These are phyloP conservation scores for Cetoscarus ocellatus DNA, from an alignment of 2,797 vertebrate genomes.

Conservation along the genomic window DNA sequence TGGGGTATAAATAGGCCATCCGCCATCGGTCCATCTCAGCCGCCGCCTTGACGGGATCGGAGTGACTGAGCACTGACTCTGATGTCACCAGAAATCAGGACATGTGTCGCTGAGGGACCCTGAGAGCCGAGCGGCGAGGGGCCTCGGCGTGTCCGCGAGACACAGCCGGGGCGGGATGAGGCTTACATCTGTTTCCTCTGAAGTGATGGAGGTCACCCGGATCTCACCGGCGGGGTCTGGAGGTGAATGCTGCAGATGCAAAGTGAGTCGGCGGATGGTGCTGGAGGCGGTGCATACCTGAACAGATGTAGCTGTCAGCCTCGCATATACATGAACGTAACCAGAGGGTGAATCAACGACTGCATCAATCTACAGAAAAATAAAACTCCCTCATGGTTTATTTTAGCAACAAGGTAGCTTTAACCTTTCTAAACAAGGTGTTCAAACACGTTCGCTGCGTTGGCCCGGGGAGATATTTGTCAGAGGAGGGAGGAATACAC, in stretches of 20 bases:
- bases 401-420: conserved; percentile 44
- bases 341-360: conserved; percentile 45
- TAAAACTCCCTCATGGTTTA: conserved; percentile 12
- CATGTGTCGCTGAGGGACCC: conserved; percentile 64
- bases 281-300: conserved; percentile 56
- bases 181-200: conserved; percentile 66
- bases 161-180: conserved; percentile 26
- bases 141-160: conserved; percentile 42
- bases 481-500: conserved; percentile 26
- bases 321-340: conserved; percentile 23
- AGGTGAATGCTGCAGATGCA: conserved; percentile 36
- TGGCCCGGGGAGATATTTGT: conserved; percentile 42
- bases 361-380: conserved; percentile 10
- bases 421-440: conserved; percentile 42
- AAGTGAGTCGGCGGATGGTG: conserved; percentile 3
- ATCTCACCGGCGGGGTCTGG: conserved; percentile 7
- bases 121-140: conserved; percentile 43
- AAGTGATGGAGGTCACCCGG: conserved; percentile 30
- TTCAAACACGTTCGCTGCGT: not conserved
- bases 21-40: conserved; percentile 65
- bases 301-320: conserved; percentile 61
- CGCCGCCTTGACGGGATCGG: conserved; percentile 73
- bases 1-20: conserved; percentile 73
- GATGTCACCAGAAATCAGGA: conserved; percentile 75
- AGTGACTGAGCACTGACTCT: conserved; percentile 80